Percentiles rank a stretch among this genome's conserved stretches.
These are phyloP conservation scores for Sesia apiformis DNA, from an alignment of 2,888 invertebrate species.

Conservation along the genomic window DNA sequence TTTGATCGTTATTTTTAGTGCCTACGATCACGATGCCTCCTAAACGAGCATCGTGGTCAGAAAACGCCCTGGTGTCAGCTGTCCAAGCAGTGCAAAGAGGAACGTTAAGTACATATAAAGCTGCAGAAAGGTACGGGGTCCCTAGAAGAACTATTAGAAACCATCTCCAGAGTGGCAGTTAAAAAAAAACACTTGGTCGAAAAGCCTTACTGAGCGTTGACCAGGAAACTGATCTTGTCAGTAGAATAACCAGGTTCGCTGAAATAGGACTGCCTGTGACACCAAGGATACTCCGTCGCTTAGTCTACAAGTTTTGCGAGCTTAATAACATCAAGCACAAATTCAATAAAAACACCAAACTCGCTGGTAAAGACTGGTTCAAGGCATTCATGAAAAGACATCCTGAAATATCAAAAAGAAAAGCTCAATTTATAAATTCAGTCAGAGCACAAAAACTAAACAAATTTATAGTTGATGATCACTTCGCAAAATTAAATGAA, in stretches of 20 bases:
- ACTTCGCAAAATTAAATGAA: constrained; percentile 11
- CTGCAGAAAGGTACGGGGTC: too few species aligned
- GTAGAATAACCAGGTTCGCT: too few species aligned
- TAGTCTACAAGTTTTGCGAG: constrained; percentile 16
- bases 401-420: constrained; percentile 11
- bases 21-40: too few species aligned
- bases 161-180: constrained; percentile 9
- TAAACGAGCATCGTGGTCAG: too few species aligned
- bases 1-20: too few species aligned
- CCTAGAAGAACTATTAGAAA: too few species aligned
- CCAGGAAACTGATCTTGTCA: constrained; percentile 15
- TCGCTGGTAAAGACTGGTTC: constrained; percentile 18
- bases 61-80: too few species aligned
- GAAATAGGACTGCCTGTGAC: constrained; percentile 11
- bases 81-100: too few species aligned
- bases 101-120: too few species aligned
- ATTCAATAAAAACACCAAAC: too few species aligned
- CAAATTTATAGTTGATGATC: constrained; percentile 14
- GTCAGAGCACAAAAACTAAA: constrained; percentile 20
- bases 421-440: constrained; percentile 17
- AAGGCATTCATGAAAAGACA: constrained; percentile 16
- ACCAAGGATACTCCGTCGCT: constrained; percentile 10
- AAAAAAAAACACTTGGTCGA: constrained; percentile 14
- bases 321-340: constrained; percentile 17
- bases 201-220: constrained; percentile 13